Conservation (phyloP, 1,140 invertebrate species). For the Eumeta japonica region DNA sequence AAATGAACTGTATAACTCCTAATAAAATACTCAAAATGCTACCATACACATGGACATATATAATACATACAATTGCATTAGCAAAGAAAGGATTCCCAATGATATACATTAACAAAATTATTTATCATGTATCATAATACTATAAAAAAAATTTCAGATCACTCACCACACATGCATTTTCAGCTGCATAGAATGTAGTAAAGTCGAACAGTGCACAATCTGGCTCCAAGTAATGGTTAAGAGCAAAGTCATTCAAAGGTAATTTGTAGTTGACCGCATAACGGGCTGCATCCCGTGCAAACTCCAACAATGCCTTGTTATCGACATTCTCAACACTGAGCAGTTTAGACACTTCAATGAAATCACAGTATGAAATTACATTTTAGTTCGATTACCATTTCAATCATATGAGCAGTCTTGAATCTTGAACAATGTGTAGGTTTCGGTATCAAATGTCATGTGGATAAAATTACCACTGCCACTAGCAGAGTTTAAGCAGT, state of each 20-base stretch:
- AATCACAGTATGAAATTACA: slow-evolving; percentile 77
- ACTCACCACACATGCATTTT: slow-evolving; percentile 68
- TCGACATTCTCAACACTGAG: slow-evolving; percentile 89
- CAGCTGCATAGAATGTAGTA: slow-evolving; percentile 97
- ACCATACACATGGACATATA: too few species aligned
- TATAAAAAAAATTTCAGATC: too few species aligned
- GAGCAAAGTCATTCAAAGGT: slow-evolving; percentile 89
- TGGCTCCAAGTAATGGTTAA: slow-evolving; percentile 96
- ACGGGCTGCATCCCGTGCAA: slow-evolving; percentile 92
- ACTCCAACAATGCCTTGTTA: slow-evolving; percentile 82
- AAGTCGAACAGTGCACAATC: slow-evolving; percentile 99
- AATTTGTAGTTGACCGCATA: slow-evolving; percentile 93
- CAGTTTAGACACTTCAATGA: slow-evolving; percentile 83
- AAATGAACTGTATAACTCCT: too few species aligned
- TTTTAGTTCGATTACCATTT: too few species aligned
- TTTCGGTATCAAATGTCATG: too few species aligned
- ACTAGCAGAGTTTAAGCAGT: slow-evolving; percentile 33
- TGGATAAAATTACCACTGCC: slow-evolving; percentile 24
- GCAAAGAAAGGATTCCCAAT: too few species aligned
- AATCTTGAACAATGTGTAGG: too few species aligned
- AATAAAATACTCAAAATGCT: too few species aligned
- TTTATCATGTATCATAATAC: background rate
- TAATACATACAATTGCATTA: too few species aligned
- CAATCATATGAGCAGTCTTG: too few species aligned
- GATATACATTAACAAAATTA: too few species aligned